Conservation (phyloP, 2,113 vertebrate genomes). For the Microcebus jonahi region DNA sequence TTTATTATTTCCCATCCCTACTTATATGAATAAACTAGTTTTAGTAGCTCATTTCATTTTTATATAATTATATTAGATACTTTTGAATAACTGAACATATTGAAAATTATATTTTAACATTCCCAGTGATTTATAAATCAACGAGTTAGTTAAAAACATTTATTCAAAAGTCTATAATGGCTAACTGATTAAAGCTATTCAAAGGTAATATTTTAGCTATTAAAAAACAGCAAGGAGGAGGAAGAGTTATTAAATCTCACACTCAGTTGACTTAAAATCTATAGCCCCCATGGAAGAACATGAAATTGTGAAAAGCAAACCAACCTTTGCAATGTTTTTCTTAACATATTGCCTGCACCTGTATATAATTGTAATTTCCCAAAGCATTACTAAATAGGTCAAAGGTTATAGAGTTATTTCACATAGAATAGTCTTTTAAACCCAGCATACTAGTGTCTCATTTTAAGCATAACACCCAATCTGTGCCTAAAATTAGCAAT, state of each 20-base stretch:
- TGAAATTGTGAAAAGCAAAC: conserved; percentile 64
- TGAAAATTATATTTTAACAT: conserved; percentile 56
- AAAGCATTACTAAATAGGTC: conserved; percentile 72
- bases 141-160: conserved; percentile 11
- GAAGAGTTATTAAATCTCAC: conserved; percentile 73
- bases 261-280: conserved; percentile 71
- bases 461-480: conserved; percentile 45
- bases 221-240: conserved; percentile 31
- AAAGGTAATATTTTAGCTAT: conserved; percentile 55
- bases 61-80: conserved; percentile 21
- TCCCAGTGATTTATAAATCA: conserved; percentile 45
- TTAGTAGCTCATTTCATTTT: conserved; percentile 60
- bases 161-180: conserved; percentile 28
- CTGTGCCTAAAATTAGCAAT: conserved; percentile 68
- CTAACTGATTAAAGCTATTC: conserved; percentile 45
- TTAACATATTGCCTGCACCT: conserved; percentile 77
- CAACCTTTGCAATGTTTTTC: conserved; percentile 53
- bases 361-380: conserved; percentile 73
- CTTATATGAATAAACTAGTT: not conserved
- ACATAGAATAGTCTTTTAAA: conserved; percentile 54
- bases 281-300: conserved; percentile 57
- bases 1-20: not conserved
- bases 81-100: conserved; percentile 13
- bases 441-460: conserved; percentile 49
- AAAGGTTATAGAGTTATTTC: conserved; percentile 68